Percentiles rank a stretch among this genome's conserved stretches.
These are phyloP conservation scores for Enteromius mattozi DNA, from an alignment of 2,797 vertebrate species.

Conservation along the genomic window DNA sequence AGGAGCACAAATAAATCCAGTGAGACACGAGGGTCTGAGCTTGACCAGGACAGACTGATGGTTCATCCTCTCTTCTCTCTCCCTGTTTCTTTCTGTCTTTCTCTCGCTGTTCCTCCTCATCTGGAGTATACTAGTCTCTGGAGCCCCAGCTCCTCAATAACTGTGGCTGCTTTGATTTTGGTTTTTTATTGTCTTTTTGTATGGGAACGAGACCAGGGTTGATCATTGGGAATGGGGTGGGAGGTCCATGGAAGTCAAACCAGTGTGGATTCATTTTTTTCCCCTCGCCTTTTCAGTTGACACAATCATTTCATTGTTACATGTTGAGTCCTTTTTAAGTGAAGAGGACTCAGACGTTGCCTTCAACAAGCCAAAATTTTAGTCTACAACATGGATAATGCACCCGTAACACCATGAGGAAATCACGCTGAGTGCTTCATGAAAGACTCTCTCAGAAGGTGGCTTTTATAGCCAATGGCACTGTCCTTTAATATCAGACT, in stretches of 20 bases:
- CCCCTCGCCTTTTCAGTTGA: constrained; percentile 40
- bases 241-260: constrained; percentile 38
- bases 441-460: neutral
- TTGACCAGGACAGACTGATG: constrained; percentile 55
- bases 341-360: constrained; percentile 35
- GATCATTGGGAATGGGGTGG: constrained; percentile 29
- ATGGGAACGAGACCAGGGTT: constrained; percentile 45
- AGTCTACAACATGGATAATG: constrained; percentile 38
- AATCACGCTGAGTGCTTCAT: neutral
- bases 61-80: constrained; percentile 32
- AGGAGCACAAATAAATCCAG: constrained; percentile 92
- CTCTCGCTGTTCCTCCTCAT: constrained; percentile 33
- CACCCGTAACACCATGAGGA: neutral
- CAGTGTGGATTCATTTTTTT: constrained; percentile 46
- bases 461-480: constrained; percentile 22
- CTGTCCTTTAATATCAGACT: constrained; percentile 22
- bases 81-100: constrained; percentile 40
- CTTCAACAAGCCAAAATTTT: constrained; percentile 45
- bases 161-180: constrained; percentile 58
- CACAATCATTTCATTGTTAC: constrained; percentile 40
- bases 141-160: constrained; percentile 50
- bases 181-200: constrained; percentile 54
- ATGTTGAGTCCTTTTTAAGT: constrained; percentile 42
- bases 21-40: constrained; percentile 50
- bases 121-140: constrained; percentile 49